These are phyloP conservation scores for Euspilapteryx auroguttella DNA, from an alignment of 2,888 invertebrate species.

Conservation along the genomic window DNA sequence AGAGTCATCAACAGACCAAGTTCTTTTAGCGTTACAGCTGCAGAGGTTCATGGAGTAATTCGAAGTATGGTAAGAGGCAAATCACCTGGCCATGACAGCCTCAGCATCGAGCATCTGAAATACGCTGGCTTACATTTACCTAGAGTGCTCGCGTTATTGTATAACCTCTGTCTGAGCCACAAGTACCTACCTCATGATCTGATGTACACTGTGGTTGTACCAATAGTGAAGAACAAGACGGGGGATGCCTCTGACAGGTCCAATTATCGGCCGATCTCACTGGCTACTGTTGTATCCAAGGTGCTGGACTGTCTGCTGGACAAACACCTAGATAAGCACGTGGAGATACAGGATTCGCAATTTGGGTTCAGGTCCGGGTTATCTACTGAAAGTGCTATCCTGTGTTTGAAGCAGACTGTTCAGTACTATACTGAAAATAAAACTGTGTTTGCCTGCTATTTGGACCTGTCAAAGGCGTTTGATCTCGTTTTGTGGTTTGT, in stretches of 20 bases:
- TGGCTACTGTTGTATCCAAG: constrained; percentile 1
- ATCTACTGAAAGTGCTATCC: constrained; percentile 1
- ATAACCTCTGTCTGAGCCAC: constrained; percentile 1
- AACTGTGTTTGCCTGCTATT: not conserved
- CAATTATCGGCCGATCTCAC: not conserved
- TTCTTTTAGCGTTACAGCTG: not conserved
- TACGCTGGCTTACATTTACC: constrained; percentile 1
- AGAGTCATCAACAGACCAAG: not conserved
- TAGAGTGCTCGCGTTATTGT: not conserved
- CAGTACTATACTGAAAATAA: not conserved
- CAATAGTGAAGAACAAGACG: not conserved
- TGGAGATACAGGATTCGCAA: constrained; percentile 1
- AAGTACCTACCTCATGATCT: constrained; percentile 1
- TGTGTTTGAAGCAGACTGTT: not conserved
- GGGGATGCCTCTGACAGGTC: not conserved
- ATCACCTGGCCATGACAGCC: constrained; percentile 2
- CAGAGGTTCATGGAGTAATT: not conserved
- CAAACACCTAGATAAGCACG: not conserved
- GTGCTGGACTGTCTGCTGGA: constrained; percentile 3
- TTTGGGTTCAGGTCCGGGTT: constrained; percentile 1
- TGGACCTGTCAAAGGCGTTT: not conserved
- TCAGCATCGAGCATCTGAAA: constrained; percentile 3
- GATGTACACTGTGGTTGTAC: constrained; percentile 1
- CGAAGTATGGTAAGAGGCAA: constrained; percentile 2
- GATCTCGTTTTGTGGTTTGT: not conserved